Percentiles rank a stretch among this genome's conserved stretches.
phyloP scores from a whole-genome alignment of 92 coral and sea anemone species.

The Heliopora coerulea region DNA sequence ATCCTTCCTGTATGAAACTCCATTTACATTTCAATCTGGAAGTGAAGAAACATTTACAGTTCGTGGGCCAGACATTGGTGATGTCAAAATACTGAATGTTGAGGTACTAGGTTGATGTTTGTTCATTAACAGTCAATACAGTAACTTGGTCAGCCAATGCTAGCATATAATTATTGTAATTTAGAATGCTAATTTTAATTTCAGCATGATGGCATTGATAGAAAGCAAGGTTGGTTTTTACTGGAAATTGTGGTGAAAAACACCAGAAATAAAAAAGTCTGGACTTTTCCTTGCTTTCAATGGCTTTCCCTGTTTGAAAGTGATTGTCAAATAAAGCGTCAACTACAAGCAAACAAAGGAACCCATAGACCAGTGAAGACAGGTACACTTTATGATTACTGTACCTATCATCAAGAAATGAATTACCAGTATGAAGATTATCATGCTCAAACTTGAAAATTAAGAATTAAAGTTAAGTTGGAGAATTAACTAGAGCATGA shows the following conservation, averaged over 20 bases:
- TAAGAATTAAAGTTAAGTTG: no score
- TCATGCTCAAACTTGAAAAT: no score
- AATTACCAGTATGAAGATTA: no score
- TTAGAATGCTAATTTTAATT: not conserved
- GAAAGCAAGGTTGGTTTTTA: constrained; percentile 94
- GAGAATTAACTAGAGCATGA: no score
- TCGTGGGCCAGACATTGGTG: constrained; percentile 93
- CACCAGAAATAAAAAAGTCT: constrained; percentile 65
- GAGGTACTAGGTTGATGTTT: constrained; percentile 50
- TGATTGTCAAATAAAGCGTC: constrained; percentile 77
- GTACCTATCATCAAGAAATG: no score
- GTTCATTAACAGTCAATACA: no score
- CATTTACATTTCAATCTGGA: constrained; percentile 77
- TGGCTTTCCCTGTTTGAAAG: constrained; percentile 94
- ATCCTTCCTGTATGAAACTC: constrained; percentile 79
- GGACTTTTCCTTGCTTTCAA: constrained; percentile 87
- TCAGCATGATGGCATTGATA: constrained; percentile 90
- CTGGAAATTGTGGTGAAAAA: constrained; percentile 73
- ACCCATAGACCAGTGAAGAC: constrained; percentile 74
- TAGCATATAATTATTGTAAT: no score
- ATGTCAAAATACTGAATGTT: constrained; percentile 73
- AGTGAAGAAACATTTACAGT: constrained; percentile 72
- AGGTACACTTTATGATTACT: no score
- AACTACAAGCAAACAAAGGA: constrained; percentile 63
- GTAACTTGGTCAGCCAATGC: no score